Evolutionary conservation across 2,888 invertebrate genomes (phyloP).

Genomic region (Dinocampus coccinellae): DNA sequence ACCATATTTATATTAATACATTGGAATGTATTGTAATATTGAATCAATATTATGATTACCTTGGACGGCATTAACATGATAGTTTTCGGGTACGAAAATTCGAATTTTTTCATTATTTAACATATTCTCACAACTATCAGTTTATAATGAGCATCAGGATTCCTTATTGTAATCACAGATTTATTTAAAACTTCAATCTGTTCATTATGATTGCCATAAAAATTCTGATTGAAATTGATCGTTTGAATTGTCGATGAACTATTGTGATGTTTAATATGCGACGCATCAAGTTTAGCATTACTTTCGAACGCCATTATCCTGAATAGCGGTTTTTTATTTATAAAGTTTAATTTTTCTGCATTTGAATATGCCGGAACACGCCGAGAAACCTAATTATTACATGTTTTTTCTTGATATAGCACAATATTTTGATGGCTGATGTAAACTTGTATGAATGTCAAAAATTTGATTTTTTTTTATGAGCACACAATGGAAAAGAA

Average conservation of each 20-base stretch:
- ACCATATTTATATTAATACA: background rate
- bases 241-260: no score
- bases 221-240: background rate
- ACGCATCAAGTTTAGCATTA: no score
- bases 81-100: background rate
- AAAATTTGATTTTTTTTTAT: background rate
- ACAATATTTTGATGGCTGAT: constrained; percentile 26
- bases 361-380: constrained; percentile 19
- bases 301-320: background rate
- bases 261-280: no score
- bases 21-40: background rate
- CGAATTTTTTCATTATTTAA: constrained; percentile 6
- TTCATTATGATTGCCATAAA: no score
- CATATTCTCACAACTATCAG: background rate
- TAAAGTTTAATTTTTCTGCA: no score
- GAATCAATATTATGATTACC: background rate
- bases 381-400: background rate
- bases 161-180: no score
- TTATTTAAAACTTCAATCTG: no score
- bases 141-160: background rate
- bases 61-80: background rate
- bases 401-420: constrained; percentile 4
- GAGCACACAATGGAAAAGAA: background rate
- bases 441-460: background rate
- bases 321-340: background rate